Base-by-base conservation (phyloP, 2,113 vertebrate genomes). In the Ciconia stormi region DNA sequence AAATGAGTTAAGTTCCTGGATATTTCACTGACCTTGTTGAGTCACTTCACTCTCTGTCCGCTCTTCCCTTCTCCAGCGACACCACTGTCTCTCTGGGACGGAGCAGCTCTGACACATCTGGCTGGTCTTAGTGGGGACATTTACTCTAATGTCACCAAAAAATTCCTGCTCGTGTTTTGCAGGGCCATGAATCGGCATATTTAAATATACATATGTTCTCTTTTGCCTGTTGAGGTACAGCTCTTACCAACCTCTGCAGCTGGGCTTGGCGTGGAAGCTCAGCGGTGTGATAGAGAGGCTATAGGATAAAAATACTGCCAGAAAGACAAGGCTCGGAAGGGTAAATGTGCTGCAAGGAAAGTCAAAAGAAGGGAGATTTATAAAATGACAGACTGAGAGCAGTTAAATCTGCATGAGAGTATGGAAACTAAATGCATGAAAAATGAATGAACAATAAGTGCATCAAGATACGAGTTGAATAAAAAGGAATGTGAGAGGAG, bases 271-370 rank as follows among this genome's bases (percentile, higher is more conserved):
- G 30, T 6, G 16, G 36, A 59, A 20, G 27, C 52, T 61, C n/a
- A 18, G 63, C 0, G 1, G 9, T 5, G 58, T 3, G 34, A 7
- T 13, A 14, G 52, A 42, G 18, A 23, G 23, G 14, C 8, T 7
- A 0, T 2, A 44, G 52, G 27, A 47, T n/a, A 22, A 40, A 84
- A 67, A 36, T 38, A 32, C 11, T 7, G 73, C 4, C 16, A 18
- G n/a, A 29, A 62, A 30, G 13, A 13, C 7, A 6, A 32, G 66
- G 40, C 67, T 67, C 0, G 8, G 34, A 61, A 62, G 32, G 55
- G n/a, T 50, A 12, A 56, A 69, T 11, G 4, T 7, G 21, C 59
- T 61, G 18, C 26, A 21, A 74, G 53, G 26, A 5, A 79, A 38
- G 19, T 44, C 26, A 61, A 62, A 89, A 85, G 72, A 49, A 23